A percentile compares a stretch with the other conserved stretches of the same genome.
phyloP scores from a whole-genome alignment of 2,888 invertebrate genomes.

The Clepsis dumicolana region DNA sequence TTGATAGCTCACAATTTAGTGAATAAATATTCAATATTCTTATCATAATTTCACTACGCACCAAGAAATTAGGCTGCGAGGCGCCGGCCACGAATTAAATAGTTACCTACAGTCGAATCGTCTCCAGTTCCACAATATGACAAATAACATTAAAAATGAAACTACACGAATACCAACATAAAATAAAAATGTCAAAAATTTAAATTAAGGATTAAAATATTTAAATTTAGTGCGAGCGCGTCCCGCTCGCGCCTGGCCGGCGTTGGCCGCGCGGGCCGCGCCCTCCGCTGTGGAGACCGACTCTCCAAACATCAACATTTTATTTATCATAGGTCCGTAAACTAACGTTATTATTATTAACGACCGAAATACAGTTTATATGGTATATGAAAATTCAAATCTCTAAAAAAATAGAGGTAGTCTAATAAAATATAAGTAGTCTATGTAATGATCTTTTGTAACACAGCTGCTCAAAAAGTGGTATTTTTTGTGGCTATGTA shows the following conservation, averaged over 20 bases:
- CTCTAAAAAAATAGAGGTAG: too few species aligned
- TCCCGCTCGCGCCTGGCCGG: constrained; percentile 66
- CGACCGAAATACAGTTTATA: too few species aligned
- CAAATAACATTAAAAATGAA: constrained; percentile 85
- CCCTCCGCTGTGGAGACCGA: constrained; percentile 56
- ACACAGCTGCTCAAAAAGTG: too few species aligned
- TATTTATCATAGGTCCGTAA: too few species aligned
- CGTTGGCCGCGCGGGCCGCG: constrained; percentile 46
- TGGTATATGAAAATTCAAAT: too few species aligned
- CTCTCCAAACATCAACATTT: constrained; percentile 40
- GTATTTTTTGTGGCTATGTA: too few species aligned
- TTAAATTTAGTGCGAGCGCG: constrained; percentile 85
- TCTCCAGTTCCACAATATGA: constrained; percentile 79
- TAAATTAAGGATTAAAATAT: constrained; percentile 87
- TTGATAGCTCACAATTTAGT: constrained; percentile 6
- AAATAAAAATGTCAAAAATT: constrained; percentile 87
- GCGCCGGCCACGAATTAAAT: constrained; percentile 74
- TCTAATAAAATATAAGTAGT: too few species aligned
- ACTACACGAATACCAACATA: constrained; percentile 86
- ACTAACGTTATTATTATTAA: too few species aligned
- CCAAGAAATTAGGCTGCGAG: constrained; percentile 65
- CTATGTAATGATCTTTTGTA: too few species aligned
- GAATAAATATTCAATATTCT: constrained; percentile 41
- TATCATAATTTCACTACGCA: constrained; percentile 58
- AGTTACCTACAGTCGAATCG: constrained; percentile 27